Conservation (phyloP, 1,140 invertebrate genomes). For the Sitobion miscanthi region DNA sequence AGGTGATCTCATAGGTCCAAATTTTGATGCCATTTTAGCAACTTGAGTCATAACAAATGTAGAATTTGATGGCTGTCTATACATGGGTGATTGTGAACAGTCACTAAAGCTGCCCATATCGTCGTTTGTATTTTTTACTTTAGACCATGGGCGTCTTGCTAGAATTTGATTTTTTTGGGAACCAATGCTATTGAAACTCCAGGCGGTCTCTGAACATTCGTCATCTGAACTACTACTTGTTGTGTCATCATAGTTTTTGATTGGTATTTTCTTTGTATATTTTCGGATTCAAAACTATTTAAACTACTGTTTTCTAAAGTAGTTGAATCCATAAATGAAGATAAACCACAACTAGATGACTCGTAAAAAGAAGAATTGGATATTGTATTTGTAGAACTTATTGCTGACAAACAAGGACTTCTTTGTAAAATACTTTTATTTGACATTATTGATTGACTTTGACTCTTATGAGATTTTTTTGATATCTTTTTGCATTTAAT, state of each 20-base stretch:
- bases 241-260: constrained; percentile 47
- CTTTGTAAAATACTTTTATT: constrained; percentile 33
- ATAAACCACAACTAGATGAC: constrained; percentile 51
- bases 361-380: constrained; percentile 36
- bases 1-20: constrained; percentile 69
- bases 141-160: constrained; percentile 28
- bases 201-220: constrained; percentile 64
- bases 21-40: constrained; percentile 64
- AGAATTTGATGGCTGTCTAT: constrained; percentile 11
- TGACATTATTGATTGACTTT: constrained; percentile 15
- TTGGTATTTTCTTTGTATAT: background rate
- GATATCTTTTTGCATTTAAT: constrained; percentile 38
- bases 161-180: constrained; percentile 33
- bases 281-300: constrained; percentile 17
- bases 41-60: constrained; percentile 59
- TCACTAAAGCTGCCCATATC: constrained; percentile 61
- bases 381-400: constrained; percentile 50
- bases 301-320: constrained; percentile 17
- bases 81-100: constrained; percentile 57
- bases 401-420: constrained; percentile 43
- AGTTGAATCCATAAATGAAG: constrained; percentile 41
- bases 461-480: constrained; percentile 16
- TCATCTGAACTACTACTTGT: constrained; percentile 59
- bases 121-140: constrained; percentile 6
- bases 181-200: constrained; percentile 64